Base-by-base conservation (phyloP, 2,797 vertebrate species). In the Tragelaphus oryx region DNA sequence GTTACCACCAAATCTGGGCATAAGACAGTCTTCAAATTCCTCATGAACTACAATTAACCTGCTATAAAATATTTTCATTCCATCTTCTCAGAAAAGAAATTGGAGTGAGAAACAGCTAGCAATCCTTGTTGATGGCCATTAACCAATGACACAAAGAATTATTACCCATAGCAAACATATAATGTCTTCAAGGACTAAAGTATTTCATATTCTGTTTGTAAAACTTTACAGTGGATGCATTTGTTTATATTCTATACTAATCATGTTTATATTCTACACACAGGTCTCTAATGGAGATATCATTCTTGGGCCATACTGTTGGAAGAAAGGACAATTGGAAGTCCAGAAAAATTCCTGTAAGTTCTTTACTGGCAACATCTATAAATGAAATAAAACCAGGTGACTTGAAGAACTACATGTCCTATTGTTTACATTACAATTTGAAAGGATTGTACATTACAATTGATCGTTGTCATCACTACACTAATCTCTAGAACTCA, bases 51-150 rank as follows among this genome's bases (percentile, higher is more conserved):
- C 84, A 97, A 97, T 96, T 97, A 97, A 97, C 48, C 74, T 94
- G 41, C 17, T 93, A 62, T 95, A 90, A 97, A 97, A 97, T 94
- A 95, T 96, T 97, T 96, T 97, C 93, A 97, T 94, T 98, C 96
- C 90, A 89, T 96, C 94, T 95, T 96, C 94, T 89, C 79, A 88
- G 88, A 80, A 95, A 83, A 62, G 80, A 81, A 96, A 89, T 41
- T 79, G 68, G 28, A 26, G 17, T 12, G 26, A 92, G 52, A 95
- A 83, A 60, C 78, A 48, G 54, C 50, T 20, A 0, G 3, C 24
- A 85, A 44, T 28, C 50, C 16, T 28, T 79, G 54, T 7, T 62
- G 81, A 78, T 80, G 48, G 44, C 5, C 2, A 71, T n/a, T 4
- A 14, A 37, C 4, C 4, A 74, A 33, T 62, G 8, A 59, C 24